Evolutionary conservation across 1,140 invertebrate species (phyloP), one percentile per base, ranked within the genome.

Genomic region (Pseudomyrmex sp.): DNA sequence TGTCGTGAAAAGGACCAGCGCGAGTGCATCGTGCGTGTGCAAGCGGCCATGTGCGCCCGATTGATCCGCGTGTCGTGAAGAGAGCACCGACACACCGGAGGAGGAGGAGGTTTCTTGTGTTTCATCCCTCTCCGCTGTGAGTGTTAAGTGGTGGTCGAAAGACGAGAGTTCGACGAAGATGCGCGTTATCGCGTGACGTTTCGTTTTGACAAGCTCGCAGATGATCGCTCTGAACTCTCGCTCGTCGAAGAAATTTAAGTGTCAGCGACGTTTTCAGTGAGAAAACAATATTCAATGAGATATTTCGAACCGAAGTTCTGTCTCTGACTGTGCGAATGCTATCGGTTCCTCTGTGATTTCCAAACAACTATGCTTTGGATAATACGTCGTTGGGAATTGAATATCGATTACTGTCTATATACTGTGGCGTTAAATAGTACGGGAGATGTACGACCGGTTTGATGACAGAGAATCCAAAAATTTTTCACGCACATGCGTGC

Each of bases 21-120:
- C 62, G 70, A 50, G 54, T 70, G 76, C 66, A 54, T 61, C 35
- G 65, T 80, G 76, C 54, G 76, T 83, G 23, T 56, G 52, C 44
- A 52, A 59, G 44, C 66, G 66, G 15, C 76, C 76, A 80, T 80
- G 76, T 80, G 76, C 76, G 54, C 66, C 76, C 44, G 54, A 80
- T 80, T 80, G 76, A 80, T 70, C 76, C 65, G 66, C 66, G 48
- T 56, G 74, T 48, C 26, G 74, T 76, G 76, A 76, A 54, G 18
- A n/a, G 59, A 50, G 20, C 1, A 63, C 5, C 76, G 65, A 58
- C 13, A 7, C 62, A 62, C 12, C 65, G 66, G 15, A 70, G 44
- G 35, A 5, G 26, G 4, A 56, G 35, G 35, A 56, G 46, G 50
- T 20, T 18, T 56, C n/a, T 69, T 50, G 13, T 12, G 58, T 48